Conservation (phyloP, 2,797 vertebrate species). For the Furcifer pardalis region DNA sequence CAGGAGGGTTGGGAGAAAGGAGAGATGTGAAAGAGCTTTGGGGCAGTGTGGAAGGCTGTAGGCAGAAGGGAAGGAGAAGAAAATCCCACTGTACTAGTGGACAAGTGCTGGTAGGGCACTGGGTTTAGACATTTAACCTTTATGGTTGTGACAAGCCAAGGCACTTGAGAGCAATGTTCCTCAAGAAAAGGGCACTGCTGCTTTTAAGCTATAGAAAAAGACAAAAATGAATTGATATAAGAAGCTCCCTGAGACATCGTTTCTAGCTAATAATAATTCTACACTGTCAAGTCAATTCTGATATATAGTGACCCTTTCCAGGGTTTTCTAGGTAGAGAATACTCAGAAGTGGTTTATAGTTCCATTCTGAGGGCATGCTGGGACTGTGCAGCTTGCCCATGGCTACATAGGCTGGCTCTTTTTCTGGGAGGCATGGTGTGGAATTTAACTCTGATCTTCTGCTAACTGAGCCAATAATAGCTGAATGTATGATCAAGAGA, state of each 20-base stretch:
- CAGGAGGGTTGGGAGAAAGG: background rate
- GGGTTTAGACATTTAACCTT: background rate
- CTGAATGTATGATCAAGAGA: background rate
- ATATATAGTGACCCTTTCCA: no score
- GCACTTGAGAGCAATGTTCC: slow-evolving; percentile 38
- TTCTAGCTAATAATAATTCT: no score
- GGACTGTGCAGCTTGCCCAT: no score
- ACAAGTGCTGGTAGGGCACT: background rate
- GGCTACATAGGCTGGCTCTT: no score
- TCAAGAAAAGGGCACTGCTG: slow-evolving; percentile 19
- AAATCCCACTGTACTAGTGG: background rate
- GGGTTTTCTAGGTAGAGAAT: no score
- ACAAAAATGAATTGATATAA: slow-evolving; percentile 13
- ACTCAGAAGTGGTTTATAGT: no score
- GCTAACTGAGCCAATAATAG: background rate
- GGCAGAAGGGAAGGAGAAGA: background rate
- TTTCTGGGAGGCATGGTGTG: no score
- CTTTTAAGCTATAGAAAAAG: slow-evolving; percentile 29
- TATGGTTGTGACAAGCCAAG: slow-evolving; percentile 43
- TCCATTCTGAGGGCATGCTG: no score
- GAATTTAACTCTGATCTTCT: no score
- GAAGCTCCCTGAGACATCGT: slow-evolving; percentile 56
- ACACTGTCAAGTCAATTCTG: no score
- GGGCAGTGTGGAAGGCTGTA: no score
- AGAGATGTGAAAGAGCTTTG: background rate